Conservation (phyloP, 1,140 invertebrate genomes). For the Hirudo medicinalis region DNA sequence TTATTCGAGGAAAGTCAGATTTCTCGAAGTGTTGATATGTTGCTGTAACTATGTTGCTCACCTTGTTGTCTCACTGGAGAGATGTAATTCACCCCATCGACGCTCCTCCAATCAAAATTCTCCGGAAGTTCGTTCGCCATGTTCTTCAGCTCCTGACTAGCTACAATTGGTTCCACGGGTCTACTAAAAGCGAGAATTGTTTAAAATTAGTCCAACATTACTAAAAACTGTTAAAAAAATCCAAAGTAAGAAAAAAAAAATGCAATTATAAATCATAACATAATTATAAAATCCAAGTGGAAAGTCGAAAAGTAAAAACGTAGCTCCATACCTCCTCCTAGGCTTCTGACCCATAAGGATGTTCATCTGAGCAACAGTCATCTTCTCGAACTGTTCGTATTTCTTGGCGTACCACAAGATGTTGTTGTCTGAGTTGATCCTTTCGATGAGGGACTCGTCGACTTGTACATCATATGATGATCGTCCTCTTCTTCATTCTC, state of each 20-base stretch:
- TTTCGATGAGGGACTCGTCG: conserved; percentile 32
- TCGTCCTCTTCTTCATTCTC: no score
- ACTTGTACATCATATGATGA: conserved; percentile 19
- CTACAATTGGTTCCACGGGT: no score
- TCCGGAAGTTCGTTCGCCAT: conserved; percentile 36
- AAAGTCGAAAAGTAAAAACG: no score
- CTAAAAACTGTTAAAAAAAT: no score
- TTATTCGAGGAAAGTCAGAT: not conserved
- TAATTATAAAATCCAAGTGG: no score
- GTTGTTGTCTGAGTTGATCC: conserved; percentile 40
- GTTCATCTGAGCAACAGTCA: conserved; percentile 35
- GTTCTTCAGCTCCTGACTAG: not conserved
- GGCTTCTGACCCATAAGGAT: conserved; percentile 35
- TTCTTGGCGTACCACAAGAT: conserved; percentile 40
- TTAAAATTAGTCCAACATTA: no score
- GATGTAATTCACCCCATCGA: conserved; percentile 44
- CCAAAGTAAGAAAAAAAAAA: no score
- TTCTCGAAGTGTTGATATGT: not conserved
- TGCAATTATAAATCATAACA: no score
- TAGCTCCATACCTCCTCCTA: no score
- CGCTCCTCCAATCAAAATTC: conserved; percentile 47
- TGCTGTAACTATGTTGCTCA: not conserved
- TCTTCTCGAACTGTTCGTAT: conserved; percentile 38
- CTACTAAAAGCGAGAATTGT: no score
- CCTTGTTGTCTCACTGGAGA: conserved; percentile 45